Evolutionary conservation across 2,113 vertebrate genomes (phyloP).

Genomic region (Labeo catla): DNA sequence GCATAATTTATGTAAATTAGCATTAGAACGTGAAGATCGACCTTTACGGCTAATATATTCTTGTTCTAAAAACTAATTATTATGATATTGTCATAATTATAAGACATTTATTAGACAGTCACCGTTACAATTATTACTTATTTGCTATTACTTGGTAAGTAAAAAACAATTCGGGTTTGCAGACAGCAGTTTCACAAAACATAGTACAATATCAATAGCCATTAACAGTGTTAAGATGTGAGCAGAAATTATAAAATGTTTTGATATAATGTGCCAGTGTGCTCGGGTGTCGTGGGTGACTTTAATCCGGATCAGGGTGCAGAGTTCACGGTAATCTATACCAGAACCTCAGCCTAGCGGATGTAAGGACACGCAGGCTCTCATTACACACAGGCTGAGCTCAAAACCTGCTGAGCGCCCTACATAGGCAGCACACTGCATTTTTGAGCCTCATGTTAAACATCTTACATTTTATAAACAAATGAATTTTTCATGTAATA

Average conservation of each 20-base stretch:
- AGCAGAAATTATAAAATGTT: background rate
- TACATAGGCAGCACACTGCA: background rate
- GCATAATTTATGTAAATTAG: background rate
- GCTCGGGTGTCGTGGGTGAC: constrained; percentile 71
- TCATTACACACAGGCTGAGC: constrained; percentile 56
- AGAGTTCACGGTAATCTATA: constrained; percentile 75
- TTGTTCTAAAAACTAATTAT: background rate
- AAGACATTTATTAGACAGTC: no score
- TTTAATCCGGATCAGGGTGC: constrained; percentile 71
- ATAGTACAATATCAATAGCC: background rate
- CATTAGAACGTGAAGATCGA: background rate
- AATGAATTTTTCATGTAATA: background rate
- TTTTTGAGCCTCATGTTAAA: background rate
- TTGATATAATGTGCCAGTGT: constrained; percentile 39
- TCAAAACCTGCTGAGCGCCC: constrained; percentile 1
- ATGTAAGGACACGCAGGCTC: constrained; percentile 61
- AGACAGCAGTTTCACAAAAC: background rate
- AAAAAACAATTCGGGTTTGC: background rate
- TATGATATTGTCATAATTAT: background rate
- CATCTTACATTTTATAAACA: background rate
- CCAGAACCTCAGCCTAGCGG: constrained; percentile 65
- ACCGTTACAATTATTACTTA: background rate
- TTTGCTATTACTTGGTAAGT: background rate
- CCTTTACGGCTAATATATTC: background rate
- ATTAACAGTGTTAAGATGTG: no score